Evolutionary conservation across 1,140 invertebrate species (phyloP).

Genomic region (Chymomyza costata): DNA sequence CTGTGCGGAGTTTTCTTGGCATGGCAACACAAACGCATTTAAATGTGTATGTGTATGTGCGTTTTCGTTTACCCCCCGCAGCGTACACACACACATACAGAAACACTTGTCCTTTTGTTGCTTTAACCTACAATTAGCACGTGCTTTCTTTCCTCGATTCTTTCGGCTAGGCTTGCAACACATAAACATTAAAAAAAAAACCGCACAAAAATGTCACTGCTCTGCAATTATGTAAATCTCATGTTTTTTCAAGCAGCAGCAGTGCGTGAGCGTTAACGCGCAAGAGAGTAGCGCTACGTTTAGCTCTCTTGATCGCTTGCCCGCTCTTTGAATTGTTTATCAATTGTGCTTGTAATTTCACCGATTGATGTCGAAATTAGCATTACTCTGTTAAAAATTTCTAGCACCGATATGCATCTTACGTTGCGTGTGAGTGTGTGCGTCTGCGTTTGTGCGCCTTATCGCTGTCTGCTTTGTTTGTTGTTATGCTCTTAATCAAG

Average conservation of each 20-base stretch:
- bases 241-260: conserved; percentile 63
- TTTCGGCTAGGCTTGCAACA: conserved; percentile 35
- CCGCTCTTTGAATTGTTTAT: conserved; percentile 22
- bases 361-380: conserved; percentile 39
- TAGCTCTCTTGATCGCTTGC: conserved; percentile 1
- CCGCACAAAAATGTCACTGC: no score
- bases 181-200: conserved; percentile 19
- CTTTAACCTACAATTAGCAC: conserved; percentile 73
- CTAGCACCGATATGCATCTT: conserved; percentile 5
- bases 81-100: not conserved
- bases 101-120: conserved; percentile 16
- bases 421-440: conserved; percentile 11
- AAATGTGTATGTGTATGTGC: conserved; percentile 21
- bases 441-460: conserved; percentile 28
- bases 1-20: conserved; percentile 37
- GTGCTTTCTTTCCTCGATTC: conserved; percentile 41
- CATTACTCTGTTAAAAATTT: conserved; percentile 26
- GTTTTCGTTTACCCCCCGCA: conserved; percentile 58
- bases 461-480: conserved; percentile 45
- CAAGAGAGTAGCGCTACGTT: not conserved
- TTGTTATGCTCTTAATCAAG: conserved; percentile 44
- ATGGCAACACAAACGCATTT: conserved; percentile 38
- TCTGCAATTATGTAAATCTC: conserved; percentile 62
- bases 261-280: conserved; percentile 1
- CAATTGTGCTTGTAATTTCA: conserved; percentile 30